These are phyloP conservation scores for Varanus komodoensis DNA, from an alignment of 2,113 vertebrate species.

Conservation along the genomic window DNA sequence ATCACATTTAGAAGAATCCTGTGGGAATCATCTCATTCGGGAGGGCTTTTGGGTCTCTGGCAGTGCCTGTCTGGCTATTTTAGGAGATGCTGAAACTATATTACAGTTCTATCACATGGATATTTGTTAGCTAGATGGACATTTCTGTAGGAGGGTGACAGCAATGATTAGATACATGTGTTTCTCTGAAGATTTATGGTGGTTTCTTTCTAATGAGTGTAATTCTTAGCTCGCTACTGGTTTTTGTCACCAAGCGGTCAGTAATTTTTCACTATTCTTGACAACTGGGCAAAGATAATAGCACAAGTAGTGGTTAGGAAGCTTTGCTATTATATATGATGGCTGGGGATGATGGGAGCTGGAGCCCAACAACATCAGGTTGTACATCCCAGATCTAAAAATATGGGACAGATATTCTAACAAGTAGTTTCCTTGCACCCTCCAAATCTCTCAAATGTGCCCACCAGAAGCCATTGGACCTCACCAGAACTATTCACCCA, in stretches of 20 bases:
- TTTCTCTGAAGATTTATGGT: background rate
- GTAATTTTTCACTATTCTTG: background rate
- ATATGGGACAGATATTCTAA: background rate
- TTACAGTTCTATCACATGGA: background rate
- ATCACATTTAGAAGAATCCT: background rate
- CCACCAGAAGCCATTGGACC: no score
- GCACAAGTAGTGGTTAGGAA: background rate
- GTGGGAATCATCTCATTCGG: background rate
- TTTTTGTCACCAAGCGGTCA: background rate
- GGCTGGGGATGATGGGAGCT: background rate
- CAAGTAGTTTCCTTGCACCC: no score
- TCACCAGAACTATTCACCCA: background rate
- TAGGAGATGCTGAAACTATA: background rate
- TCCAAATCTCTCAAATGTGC: no score
- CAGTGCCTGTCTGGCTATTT: background rate
- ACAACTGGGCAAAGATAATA: no score
- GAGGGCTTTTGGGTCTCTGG: background rate
- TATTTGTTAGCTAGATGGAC: background rate
- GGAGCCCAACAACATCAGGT: background rate
- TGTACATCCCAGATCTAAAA: background rate
- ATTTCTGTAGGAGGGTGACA: background rate
- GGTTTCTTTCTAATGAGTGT: background rate
- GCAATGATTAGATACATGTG: background rate
- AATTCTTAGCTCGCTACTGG: background rate
- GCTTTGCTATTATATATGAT: no score